A percentile compares a stretch with the other conserved stretches of the same genome.
phyloP scores from a whole-genome alignment of 2,888 invertebrate species.

The Athetis lepigone region DNA sequence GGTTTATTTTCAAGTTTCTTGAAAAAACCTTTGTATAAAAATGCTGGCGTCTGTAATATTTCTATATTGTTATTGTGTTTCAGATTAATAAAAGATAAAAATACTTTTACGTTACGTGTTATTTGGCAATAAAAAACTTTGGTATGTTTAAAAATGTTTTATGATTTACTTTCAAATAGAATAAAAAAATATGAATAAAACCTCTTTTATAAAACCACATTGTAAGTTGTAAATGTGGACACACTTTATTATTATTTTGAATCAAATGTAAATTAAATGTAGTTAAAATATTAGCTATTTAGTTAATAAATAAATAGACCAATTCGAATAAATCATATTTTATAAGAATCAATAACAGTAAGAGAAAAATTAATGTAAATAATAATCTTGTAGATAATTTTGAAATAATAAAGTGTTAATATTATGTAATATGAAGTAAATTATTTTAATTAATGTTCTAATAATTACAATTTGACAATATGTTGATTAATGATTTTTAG shows the following conservation, averaged over 20 bases:
- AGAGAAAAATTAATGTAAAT: slow-evolving; percentile 49
- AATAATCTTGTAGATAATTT: slow-evolving; percentile 41
- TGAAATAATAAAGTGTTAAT: slow-evolving; percentile 24
- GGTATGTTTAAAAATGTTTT: neutral
- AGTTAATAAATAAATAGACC: slow-evolving; percentile 62
- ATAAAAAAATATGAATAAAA: neutral
- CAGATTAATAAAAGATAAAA: neutral
- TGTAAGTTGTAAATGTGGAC: slow-evolving; percentile 19
- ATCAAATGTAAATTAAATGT: slow-evolving; percentile 35
- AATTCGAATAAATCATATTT: slow-evolving; percentile 63
- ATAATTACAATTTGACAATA: slow-evolving; percentile 58
- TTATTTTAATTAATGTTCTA: slow-evolving; percentile 41
- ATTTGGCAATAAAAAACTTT: neutral
- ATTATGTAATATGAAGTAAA: slow-evolving; percentile 36
- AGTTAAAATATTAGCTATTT: slow-evolving; percentile 48
- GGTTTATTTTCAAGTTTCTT: too few relatives aligned
- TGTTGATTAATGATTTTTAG: slow-evolving; percentile 46
- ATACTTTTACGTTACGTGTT: neutral
- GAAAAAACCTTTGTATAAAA: too few relatives aligned
- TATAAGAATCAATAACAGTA: slow-evolving; percentile 52
- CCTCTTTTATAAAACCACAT: too few relatives aligned
- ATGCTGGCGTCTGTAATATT: neutral
- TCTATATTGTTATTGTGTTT: neutral
- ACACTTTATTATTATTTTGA: slow-evolving; percentile 22
- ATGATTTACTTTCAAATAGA: neutral